phyloP scores from a whole-genome alignment of 1,140 invertebrate species.

The Laupala kohalensis region DNA sequence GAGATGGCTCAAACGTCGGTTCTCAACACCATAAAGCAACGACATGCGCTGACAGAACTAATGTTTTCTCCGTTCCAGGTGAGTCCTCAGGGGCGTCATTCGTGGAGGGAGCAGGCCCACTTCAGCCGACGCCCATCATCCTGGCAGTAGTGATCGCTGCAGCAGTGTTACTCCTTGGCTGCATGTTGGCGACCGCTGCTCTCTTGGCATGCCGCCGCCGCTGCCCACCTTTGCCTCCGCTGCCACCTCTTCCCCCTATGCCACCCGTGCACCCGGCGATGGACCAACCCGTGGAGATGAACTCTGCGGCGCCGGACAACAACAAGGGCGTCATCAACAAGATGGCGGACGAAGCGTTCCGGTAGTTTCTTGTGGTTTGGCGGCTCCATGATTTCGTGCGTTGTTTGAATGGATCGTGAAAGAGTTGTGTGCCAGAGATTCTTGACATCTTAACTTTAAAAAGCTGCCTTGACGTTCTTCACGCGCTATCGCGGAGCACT shows the following conservation, averaged over 20 bases:
- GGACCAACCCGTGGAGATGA: background rate
- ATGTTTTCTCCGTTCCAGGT: no score
- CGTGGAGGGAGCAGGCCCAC: no score
- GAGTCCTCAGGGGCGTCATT: no score
- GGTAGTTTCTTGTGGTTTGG: background rate
- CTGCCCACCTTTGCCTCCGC: no score
- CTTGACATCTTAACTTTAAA: no score
- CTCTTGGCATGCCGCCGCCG: background rate
- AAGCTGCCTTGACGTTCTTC: no score
- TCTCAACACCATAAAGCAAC: no score
- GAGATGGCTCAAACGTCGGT: no score
- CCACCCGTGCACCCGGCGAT: background rate
- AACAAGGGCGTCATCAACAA: background rate
- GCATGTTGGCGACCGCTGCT: background rate
- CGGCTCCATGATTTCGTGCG: no score
- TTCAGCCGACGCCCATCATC: background rate
- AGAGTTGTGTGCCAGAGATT: background rate
- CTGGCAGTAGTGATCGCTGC: background rate
- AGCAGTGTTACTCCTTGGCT: background rate
- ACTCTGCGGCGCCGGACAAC: background rate
- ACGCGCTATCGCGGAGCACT: no score
- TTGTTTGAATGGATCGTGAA: no score
- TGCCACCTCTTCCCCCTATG: background rate
- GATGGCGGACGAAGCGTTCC: background rate
- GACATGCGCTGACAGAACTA: no score